These are phyloP conservation scores for Sminthurinus aureus DNA, from an alignment of 2,888 invertebrate genomes.

Conservation along the genomic window DNA sequence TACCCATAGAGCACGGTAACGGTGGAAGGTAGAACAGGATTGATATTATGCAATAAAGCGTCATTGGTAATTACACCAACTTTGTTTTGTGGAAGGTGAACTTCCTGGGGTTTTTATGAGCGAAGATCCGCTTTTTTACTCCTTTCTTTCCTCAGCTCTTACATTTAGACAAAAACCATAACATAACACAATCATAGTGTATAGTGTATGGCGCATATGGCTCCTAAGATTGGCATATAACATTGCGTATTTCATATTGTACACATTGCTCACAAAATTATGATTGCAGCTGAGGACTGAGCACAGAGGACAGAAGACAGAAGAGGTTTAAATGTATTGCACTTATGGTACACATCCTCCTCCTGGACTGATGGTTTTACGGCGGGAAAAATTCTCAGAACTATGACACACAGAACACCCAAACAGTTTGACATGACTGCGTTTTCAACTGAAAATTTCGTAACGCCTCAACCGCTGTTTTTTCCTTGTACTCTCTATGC, in stretches of 20 bases:
- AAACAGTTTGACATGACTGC: constrained; percentile 28
- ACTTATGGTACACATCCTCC: no score
- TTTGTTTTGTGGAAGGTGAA: constrained; percentile 40
- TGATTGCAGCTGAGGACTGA: no score
- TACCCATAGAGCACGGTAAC: constrained; percentile 15
- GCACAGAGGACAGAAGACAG: no score
- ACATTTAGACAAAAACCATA: no score
- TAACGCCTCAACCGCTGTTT: background rate
- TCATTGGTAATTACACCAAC: constrained; percentile 43
- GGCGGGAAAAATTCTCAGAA: constrained; percentile 44
- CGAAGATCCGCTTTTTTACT: constrained; percentile 48
- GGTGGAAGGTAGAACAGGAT: constrained; percentile 10
- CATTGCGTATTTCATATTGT: no score
- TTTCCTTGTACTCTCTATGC: background rate
- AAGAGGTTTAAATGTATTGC: no score
- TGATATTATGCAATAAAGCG: constrained; percentile 45
- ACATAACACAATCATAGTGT: background rate
- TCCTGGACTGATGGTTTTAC: constrained; percentile 14
- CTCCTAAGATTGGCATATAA: background rate
- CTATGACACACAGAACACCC: constrained; percentile 41
- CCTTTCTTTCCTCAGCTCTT: background rate
- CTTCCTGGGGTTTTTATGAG: constrained; percentile 52
- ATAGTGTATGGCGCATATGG: background rate
- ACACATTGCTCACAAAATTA: no score
- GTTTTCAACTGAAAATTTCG: constrained; percentile 19